Conservation (phyloP, 1,140 invertebrate species). For the Cepaea nemoralis region DNA sequence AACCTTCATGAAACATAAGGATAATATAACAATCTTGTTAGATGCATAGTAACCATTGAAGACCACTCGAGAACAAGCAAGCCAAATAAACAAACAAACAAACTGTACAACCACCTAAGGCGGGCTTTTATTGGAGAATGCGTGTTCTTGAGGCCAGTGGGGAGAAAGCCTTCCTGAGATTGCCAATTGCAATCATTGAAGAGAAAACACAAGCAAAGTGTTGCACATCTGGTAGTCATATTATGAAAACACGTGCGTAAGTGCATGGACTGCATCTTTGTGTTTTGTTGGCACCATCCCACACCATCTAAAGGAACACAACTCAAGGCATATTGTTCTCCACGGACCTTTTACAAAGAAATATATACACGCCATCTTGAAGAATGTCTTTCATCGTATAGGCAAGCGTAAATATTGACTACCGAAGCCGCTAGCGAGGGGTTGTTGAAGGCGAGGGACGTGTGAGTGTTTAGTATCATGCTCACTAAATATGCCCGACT, state of each 20-base stretch:
- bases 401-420: conserved; percentile 10
- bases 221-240: neutral
- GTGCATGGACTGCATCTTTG: neutral
- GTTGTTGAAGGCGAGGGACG: neutral
- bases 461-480: conserved; percentile 15
- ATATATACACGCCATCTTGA: neutral
- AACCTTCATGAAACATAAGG: no score
- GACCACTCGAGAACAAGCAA: neutral
- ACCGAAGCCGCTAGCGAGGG: conserved; percentile 2
- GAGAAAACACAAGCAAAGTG: conserved; percentile 24
- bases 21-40: neutral
- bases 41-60: neutral
- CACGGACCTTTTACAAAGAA: conserved; percentile 5
- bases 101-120: neutral
- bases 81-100: conserved; percentile 7
- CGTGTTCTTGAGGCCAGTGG: neutral
- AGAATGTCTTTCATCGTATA: conserved; percentile 36
- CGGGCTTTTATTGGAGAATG: neutral
- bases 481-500: neutral
- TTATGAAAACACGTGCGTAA: conserved; percentile 17
- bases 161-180: neutral
- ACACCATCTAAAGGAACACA: neutral
- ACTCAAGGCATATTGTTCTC: conserved; percentile 29
- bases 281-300: conserved; percentile 1
- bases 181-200: neutral